phyloP scores from a whole-genome alignment of 2,888 invertebrate genomes.

The Zeuzera pyrina region DNA sequence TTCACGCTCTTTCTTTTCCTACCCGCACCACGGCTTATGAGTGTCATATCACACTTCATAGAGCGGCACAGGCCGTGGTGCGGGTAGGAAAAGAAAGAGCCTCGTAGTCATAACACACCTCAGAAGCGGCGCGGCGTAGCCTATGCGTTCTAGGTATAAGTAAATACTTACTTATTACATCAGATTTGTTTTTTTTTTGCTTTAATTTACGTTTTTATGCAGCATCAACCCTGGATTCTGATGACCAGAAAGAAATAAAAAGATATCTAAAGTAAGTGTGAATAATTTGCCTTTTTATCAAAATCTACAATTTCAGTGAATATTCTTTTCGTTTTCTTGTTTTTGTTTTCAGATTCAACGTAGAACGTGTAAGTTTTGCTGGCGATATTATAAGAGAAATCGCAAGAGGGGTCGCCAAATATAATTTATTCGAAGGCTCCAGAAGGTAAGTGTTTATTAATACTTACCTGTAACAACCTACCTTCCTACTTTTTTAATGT shows the following conservation, averaged over 20 bases:
- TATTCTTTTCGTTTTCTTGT: slow-evolving; percentile 1
- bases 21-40: no score
- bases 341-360: slow-evolving; percentile 26
- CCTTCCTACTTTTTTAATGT: background rate
- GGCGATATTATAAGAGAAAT: slow-evolving; percentile 38
- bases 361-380: slow-evolving; percentile 47
- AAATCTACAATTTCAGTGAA: background rate
- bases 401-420: slow-evolving; percentile 25
- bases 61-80: no score
- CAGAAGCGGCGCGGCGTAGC: no score
- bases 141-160: no score
- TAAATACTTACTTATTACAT: background rate
- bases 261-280: slow-evolving; percentile 36
- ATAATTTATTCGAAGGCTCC: slow-evolving; percentile 25
- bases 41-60: no score
- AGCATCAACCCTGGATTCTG: slow-evolving; percentile 35
- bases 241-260: slow-evolving; percentile 39
- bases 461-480: background rate
- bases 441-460: slow-evolving; percentile 25
- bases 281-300: background rate
- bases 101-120: no score
- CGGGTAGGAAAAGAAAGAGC: no score
- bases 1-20: no score
- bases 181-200: slow-evolving; percentile 23
- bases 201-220: no score